Conservation (phyloP, 2,797 vertebrate species). For the Paguma larvata region DNA sequence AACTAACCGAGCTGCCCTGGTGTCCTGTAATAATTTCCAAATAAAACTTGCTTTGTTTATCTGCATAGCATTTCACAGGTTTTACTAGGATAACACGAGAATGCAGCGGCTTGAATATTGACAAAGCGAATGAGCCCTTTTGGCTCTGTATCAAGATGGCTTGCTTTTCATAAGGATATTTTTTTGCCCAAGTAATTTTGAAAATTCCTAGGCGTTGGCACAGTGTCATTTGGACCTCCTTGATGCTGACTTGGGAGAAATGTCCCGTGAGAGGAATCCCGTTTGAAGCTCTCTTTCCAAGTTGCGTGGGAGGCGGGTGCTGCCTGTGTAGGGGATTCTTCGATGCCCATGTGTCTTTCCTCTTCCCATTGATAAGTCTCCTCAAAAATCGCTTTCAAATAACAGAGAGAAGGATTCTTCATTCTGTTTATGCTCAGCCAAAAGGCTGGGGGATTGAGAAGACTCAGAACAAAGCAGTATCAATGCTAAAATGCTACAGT, state of each 20-base stretch:
- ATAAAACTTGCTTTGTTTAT: background rate
- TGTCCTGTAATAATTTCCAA: too few species aligned
- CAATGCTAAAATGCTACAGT: background rate
- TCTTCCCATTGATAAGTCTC: background rate
- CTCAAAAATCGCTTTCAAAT: background rate
- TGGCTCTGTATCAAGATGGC: background rate
- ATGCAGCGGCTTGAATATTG: background rate
- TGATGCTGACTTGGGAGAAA: background rate
- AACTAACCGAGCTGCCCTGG: too few species aligned
- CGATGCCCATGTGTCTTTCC: background rate
- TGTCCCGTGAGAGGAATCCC: fast-evolving
- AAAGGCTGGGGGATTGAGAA: background rate
- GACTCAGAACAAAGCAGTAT: background rate
- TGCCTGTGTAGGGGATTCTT: background rate
- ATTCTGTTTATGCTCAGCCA: background rate
- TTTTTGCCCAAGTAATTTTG: background rate
- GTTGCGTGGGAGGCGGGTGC: too few species aligned
- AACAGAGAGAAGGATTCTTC: background rate
- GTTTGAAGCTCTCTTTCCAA: background rate
- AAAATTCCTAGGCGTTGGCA: background rate
- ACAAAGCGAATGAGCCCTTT: background rate
- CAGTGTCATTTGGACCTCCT: background rate
- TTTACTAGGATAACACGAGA: background rate
- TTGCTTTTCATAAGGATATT: background rate
- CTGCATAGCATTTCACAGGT: background rate